Evolutionary conservation across 2,888 invertebrate species (phyloP), one percentile per base, ranked within the genome.

Genomic region (Euphydryas editha): DNA sequence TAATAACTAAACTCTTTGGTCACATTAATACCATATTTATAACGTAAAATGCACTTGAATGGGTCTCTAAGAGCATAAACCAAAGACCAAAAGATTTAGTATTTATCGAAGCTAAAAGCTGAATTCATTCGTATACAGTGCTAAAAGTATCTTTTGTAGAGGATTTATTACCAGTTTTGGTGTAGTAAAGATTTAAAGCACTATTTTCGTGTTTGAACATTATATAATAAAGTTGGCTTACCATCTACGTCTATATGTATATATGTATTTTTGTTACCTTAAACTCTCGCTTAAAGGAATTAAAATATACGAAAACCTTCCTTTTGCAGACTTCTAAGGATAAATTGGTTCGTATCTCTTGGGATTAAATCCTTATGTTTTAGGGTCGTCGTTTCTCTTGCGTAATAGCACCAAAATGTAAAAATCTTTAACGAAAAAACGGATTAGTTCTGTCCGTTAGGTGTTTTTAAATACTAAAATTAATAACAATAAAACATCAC

Each of bases 11-110:
- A 46, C 36, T 39, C 64, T 57, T 47, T 20, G 60, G 47, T 59
- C 71, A 71, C 24, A 42, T 63, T 63, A 51, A 49, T 57, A 51
- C 63, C 63, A 57, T 72, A 73, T 69, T 70, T 72, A 71, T 68
- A 64, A 59, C 39, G 47, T 64, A 70, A 71, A 56, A 65, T 81
- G 84, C 84, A 70, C 71, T 70, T 83, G 81, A 85, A 86, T 85
- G 69, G 81, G 70, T 60, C 55, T 59, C 60, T 61, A 62, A 63
- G 68, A 67, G 70, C 67, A 65, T 69, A 73, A 73, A 69, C 69
- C 65, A 49, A 68, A 65, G 65, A 59, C 66, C 59, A 44, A 60
- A 51, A 67, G 60, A 72, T 68, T 72, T 71, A 71, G 68, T 67
- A 61, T 51, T 62, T 70, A 65, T 72, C 67, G 68, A 71, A 71